Conservation (phyloP, 2,797 vertebrate species). For the Urocyon cinereoargenteus region DNA sequence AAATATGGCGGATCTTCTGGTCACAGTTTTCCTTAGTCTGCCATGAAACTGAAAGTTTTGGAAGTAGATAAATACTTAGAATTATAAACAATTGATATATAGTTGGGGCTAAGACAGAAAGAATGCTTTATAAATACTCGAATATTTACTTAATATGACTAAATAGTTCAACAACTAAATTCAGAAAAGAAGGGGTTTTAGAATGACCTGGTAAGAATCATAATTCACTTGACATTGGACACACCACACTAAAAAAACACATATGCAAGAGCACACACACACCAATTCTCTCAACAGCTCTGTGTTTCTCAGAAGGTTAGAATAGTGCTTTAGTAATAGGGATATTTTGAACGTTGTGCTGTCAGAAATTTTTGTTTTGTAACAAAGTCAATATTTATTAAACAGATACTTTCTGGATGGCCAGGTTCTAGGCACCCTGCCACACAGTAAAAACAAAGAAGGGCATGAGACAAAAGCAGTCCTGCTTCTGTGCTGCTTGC, state of each 20-base stretch:
- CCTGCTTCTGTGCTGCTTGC: neutral
- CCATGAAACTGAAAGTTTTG: slow-evolving; percentile 73
- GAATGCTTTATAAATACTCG: slow-evolving; percentile 14
- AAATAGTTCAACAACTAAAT: neutral
- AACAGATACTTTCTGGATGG: neutral
- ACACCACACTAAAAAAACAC: neutral
- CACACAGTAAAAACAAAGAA: neutral
- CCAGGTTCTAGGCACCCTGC: too few species aligned
- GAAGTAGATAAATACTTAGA: slow-evolving; percentile 66
- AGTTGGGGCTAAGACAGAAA: neutral
- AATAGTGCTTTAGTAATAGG: neutral
- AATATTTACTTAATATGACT: slow-evolving; percentile 13
- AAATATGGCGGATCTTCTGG: slow-evolving; percentile 58
- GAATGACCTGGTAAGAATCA: neutral
- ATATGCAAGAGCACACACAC: neutral
- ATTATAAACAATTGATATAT: slow-evolving; percentile 73
- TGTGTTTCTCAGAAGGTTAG: neutral
- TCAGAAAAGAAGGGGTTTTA: neutral
- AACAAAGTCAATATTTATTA: neutral
- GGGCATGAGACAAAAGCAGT: neutral
- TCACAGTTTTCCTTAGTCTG: slow-evolving; percentile 61
- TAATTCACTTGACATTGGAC: neutral
- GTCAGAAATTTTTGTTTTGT: slow-evolving; percentile 20
- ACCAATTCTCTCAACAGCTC: neutral
- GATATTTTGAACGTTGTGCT: slow-evolving; percentile 31